A percentile compares a stretch with the other conserved stretches of the same genome.
These are phyloP conservation scores for Pedionomus torquatus DNA, from an alignment of 2,113 vertebrate genomes.

Conservation along the genomic window DNA sequence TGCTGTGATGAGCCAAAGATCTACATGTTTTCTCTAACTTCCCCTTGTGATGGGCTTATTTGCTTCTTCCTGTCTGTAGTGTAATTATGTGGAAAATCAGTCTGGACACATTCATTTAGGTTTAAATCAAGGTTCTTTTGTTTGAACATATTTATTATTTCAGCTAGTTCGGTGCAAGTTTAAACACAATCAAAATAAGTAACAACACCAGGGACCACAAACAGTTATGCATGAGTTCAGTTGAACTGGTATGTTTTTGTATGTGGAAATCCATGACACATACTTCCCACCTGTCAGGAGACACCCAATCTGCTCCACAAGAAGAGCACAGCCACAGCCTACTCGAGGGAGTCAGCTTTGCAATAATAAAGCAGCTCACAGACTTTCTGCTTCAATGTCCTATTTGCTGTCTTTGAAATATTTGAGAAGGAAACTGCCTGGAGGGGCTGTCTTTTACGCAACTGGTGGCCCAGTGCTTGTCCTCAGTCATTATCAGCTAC, in stretches of 20 bases:
- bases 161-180: fast-evolving
- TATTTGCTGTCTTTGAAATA: background rate
- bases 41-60: background rate
- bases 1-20: background rate
- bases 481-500: background rate
- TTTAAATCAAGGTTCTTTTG: background rate
- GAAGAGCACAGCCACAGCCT: background rate
- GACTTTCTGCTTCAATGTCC: background rate
- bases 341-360: background rate
- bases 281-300: background rate
- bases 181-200: background rate
- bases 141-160: background rate
- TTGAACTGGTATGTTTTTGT: background rate
- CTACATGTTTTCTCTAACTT: background rate
- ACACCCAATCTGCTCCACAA: background rate
- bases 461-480: background rate
- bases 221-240: background rate
- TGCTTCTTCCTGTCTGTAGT: background rate
- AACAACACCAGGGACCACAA: background rate
- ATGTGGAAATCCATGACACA: background rate
- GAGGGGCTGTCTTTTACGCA: background rate
- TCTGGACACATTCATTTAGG: background rate
- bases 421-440: background rate
- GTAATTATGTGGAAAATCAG: background rate
- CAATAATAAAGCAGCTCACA: background rate